Base-by-base conservation (phyloP, 2,888 invertebrate species). In the Andricus quercusramuli region DNA sequence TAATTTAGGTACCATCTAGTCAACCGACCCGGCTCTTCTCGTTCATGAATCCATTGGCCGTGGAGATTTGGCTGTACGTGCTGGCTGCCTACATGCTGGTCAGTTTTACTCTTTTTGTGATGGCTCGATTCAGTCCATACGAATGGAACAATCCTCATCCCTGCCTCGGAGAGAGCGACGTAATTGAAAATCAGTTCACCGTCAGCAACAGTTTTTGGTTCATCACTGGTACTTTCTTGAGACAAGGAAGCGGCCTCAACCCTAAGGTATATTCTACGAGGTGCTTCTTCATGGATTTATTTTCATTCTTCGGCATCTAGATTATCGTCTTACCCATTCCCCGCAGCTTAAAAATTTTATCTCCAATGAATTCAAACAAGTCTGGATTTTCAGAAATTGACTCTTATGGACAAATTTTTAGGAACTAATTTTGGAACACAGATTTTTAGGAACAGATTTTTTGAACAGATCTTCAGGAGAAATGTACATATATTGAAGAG, bases 21-120 rank as follows among this genome's bases (percentile, higher is more conserved):
- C 97, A 96, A 93, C 98, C 96, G 78, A 97, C 96, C 68, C 95
- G 96, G 86, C 95, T 96, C 83, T 99, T 99, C 95, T 98, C 98
- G 91, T 99, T 99, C 94, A 96, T 99, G 93, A 98, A 98, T 92
- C 99, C 99, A 0, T 94, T 99, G 89, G 98, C 98, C 1, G 96
- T 98, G 88, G 98, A 99, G 94, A 99, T 99, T 88, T 99, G 99
- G 99, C 94, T 99, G 85, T 97, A 98, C 94, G 97, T 98, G 82
- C 93, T 98, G 85, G 97, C 98, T 32, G 98, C 99, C 22, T 99
- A 99, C 93, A 95, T 99, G 86, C 95, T 99, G 86, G 99, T 99
- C 84, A 97, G 97, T 37, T 97, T 98, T 92, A 98, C 98, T 0
- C 94, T 99, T 87, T 99, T 99, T 93, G 97, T 99, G 79, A 97